Percentiles rank a stretch among this genome's conserved stretches.
phyloP scores from a whole-genome alignment of 2,797 vertebrate genomes.

The Eulemur mongoz region DNA sequence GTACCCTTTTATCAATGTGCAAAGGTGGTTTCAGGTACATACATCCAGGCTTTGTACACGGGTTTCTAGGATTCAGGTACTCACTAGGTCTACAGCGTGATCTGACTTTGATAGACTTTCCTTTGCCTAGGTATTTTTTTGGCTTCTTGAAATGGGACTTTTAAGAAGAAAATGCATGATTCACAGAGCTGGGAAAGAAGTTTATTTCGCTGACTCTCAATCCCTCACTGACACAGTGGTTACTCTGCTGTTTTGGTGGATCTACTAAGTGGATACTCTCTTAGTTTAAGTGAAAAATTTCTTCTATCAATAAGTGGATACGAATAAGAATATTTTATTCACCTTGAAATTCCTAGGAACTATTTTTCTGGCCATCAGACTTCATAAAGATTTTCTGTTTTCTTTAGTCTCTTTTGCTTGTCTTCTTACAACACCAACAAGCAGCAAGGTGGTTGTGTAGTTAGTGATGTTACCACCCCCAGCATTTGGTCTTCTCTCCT shows the following conservation, averaged over 20 bases:
- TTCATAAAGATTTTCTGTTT: constrained; percentile 5
- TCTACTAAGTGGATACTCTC: neutral
- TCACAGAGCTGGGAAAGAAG: neutral
- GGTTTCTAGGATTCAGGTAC: neutral
- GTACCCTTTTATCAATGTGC: no score
- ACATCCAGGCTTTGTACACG: neutral
- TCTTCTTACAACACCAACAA: neutral
- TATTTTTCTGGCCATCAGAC: neutral
- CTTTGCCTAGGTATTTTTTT: neutral
- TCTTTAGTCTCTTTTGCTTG: neutral
- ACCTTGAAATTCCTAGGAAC: neutral
- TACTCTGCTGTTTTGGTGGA: neutral
- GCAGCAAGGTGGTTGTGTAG: neutral
- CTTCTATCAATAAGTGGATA: neutral
- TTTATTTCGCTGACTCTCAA: neutral
- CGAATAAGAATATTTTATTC: constrained; percentile 13
- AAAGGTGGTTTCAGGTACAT: neutral
- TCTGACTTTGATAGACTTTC: neutral
- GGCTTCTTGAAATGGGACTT: neutral
- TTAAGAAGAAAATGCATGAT: neutral
- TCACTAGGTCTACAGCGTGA: rapidly evolving
- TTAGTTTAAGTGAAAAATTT: neutral
- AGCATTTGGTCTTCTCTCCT: neutral
- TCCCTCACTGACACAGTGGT: neutral
- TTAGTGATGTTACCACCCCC: neutral